Evolutionary conservation across 2,888 invertebrate species (phyloP), one percentile per base, ranked within the genome.

Genomic region (Diarsia rubi): DNA sequence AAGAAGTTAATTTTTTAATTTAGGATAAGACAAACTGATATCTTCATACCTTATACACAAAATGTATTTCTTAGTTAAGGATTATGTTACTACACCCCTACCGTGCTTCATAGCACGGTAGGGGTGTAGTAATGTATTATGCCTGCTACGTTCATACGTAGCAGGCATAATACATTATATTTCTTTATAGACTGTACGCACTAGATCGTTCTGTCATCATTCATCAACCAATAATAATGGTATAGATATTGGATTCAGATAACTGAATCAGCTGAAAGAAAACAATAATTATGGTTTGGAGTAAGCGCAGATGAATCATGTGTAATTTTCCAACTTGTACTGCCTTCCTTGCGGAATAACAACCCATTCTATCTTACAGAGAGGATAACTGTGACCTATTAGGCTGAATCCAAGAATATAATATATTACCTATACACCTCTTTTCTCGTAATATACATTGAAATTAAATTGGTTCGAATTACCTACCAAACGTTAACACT

Each of bases 1-100:
- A 27, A 59, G 47, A 31, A 47, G 45, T 57, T 14, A 16, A 31
- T 11, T 44, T 63, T 78, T 59, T 44, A 27, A 69, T 69, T 62
- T 45, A 59, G 0, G 12, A 0, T 44, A 21, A 3, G 8, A n/a
- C 37, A 64, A 64, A n/a, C n/a, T n/a, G n/a, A n/a, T n/a, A n/a
- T n/a, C n/a, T n/a, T n/a, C n/a, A n/a, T n/a, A n/a, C n/a, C n/a
- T n/a, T n/a, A n/a, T n/a, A n/a, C n/a, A n/a, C n/a, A n/a, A n/a
- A n/a, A n/a, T n/a, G n/a, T n/a, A n/a, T n/a, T n/a, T n/a, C n/a
- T n/a, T n/a, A n/a, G n/a, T n/a, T n/a, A n/a, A n/a, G n/a, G n/a
- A n/a, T n/a, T n/a, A n/a, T n/a, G n/a, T n/a, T n/a, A n/a, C n/a
- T n/a, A n/a, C n/a, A n/a, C n/a, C n/a, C n/a, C n/a, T n/a, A n/a